Base-by-base conservation (phyloP, 2,113 vertebrate species). In the Pogonocichla stellata region DNA sequence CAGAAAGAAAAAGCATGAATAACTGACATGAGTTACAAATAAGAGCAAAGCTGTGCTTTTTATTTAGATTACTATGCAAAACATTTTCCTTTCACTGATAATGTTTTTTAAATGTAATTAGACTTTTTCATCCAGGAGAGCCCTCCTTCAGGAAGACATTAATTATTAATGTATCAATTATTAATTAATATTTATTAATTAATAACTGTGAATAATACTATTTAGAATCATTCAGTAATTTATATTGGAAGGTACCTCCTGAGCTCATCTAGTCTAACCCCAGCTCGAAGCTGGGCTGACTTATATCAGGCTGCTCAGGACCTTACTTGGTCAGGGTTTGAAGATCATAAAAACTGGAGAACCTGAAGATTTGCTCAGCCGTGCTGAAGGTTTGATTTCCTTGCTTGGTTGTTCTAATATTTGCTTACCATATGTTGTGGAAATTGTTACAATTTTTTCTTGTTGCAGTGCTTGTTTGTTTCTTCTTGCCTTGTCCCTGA, bases 21-120 rank as follows among this genome's bases (percentile, higher is more conserved):
- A 91, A 93, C 53, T 80, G 84, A 79, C 51, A 34, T 23, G 54
- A 91, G 84, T 78, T 93, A 84, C 4, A 19, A 96, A 60, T 71
- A 79, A 89, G 51, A 91, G 23, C 4, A 6, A 93, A 71, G 50
- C 24, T 56, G 45, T 47, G 61, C 65, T 88, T 95, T 91, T 95
- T 85, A 42, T 95, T 95, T 94, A 71, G 88, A 75, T 94, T 93
- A 86, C 70, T 93, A 57, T 94, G 74, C 90, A 93, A 94, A 78
- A 60, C 54, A 43, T 94, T 93, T 91, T 85, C 31, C 53, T 92
- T 85, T 93, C 40, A 48, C 54, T 80, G 73, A 42, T 90, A 94
- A 88, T 85, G 40, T 80, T 91, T 93, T 82, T 53, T 36, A 87
- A 94, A 71, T 56, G 36, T 53, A 90, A 87, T 79, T 86, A 88